Percentiles rank a stretch among this genome's conserved stretches.
These are phyloP conservation scores for Oncorhynchus kisutch DNA, from an alignment of 2,113 vertebrate genomes.

Conservation along the genomic window DNA sequence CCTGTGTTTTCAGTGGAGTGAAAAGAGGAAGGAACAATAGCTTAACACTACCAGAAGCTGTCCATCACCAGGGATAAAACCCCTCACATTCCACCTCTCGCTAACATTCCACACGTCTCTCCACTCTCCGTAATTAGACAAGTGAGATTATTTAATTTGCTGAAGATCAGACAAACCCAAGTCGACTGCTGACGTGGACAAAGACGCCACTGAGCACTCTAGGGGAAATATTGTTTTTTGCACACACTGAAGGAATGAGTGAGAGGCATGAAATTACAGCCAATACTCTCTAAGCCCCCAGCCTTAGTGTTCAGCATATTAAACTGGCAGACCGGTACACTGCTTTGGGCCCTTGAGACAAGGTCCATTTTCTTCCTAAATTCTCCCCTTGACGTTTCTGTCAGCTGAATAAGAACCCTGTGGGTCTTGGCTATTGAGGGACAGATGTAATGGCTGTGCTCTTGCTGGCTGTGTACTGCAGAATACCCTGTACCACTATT, in stretches of 20 bases:
- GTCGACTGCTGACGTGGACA: constrained; percentile 28
- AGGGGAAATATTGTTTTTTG: constrained; percentile 38
- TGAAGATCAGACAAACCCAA: constrained; percentile 31
- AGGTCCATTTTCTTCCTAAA: constrained; percentile 15
- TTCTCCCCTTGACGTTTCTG: constrained; percentile 20
- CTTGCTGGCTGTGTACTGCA: constrained; percentile 37
- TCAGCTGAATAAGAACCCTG: constrained; percentile 22
- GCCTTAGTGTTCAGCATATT: constrained; percentile 60
- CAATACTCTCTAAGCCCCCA: constrained; percentile 32
- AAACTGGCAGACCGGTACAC: constrained; percentile 41
- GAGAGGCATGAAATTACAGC: constrained; percentile 61
- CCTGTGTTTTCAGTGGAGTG: constrained; percentile 3
- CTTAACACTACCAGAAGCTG: constrained; percentile 43
- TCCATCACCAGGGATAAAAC: constrained; percentile 42
- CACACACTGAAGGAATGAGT: constrained; percentile 33
- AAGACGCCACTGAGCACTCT: constrained; percentile 28
- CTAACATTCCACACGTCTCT: constrained; percentile 23
- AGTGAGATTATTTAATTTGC: constrained; percentile 59
- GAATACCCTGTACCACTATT: constrained; percentile 37
- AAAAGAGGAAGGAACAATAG: constrained; percentile 25
- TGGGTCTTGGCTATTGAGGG: constrained; percentile 35
- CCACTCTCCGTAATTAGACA: constrained; percentile 55
- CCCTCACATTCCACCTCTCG: constrained; percentile 12
- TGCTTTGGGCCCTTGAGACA: constrained; percentile 23
- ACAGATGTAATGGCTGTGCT: constrained; percentile 46